Conservation (phyloP, 2,113 vertebrate species). For the Percopsis transmontana region DNA sequence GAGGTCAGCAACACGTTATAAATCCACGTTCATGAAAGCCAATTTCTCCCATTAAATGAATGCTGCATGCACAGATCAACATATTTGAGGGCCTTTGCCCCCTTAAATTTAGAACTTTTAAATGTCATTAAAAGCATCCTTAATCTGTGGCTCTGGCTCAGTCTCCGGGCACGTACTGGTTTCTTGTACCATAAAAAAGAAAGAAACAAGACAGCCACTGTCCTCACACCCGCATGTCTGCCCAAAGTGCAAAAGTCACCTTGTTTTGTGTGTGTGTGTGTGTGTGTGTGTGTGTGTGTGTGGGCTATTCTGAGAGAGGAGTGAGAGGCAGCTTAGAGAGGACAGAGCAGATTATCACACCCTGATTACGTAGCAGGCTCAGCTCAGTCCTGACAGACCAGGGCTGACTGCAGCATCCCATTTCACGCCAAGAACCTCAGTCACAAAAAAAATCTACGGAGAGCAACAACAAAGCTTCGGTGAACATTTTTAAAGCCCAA, state of each 20-base stretch:
- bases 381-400: constrained; percentile 16
- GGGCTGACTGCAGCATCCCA: no score
- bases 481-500: constrained; percentile 32
- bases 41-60: constrained; percentile 7
- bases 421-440: constrained; percentile 1
- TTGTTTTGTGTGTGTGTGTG: no score
- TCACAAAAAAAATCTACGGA: constrained; percentile 6
- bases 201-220: not conserved
- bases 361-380: constrained; percentile 49
- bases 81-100: not conserved
- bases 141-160: not conserved
- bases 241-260: not conserved
- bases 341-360: constrained; percentile 61
- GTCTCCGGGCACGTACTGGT: not conserved
- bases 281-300: not conserved
- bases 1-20: constrained; percentile 42
- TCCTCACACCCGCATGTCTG: not conserved
- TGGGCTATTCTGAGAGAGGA: constrained; percentile 21
- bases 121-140: not conserved
- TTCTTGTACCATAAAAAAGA: no score
- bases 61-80: not conserved
- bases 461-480: constrained; percentile 6
- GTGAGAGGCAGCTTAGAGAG: constrained; percentile 39
- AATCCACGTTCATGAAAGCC: constrained; percentile 24
- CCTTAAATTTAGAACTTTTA: no score